Base-by-base conservation (phyloP, 2,888 invertebrate species). In the Drosophila austrosaltans region DNA sequence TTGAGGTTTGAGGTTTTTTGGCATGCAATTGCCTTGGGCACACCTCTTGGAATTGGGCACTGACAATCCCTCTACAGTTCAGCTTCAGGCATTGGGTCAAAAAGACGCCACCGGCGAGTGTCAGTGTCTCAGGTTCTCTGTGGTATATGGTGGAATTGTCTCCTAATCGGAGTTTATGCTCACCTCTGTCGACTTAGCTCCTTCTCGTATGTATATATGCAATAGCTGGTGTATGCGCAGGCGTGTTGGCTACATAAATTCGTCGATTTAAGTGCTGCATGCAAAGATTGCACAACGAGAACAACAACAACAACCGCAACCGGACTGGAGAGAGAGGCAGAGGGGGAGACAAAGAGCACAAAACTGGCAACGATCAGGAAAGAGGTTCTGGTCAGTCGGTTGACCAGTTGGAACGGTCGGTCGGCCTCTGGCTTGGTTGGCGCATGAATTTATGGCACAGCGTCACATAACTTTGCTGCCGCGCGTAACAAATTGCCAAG, bases 401-500 rank as follows among this genome's bases (percentile, higher is more conserved):
- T 39, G 39, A 10, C 39, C 39, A 12, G 39, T 39, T 39, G 39
- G 39, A 5, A 3, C 69, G 56, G 63, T 64, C 59, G 48, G 64
- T 53, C 69, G 53, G 28, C 53, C 59, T 58, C 30, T 61, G 63
- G 76, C 69, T 81, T 75, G 84, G 81, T 82, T 82, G 79, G 77
- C 65, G 73, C 79, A 77, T 87, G 81, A 91, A 91, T 91, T 91
- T 91, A 91, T 91, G 90, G 90, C 83, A 77, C 80, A 83, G 87
- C 89, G 91, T 91, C 91, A 90, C 91, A 91, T 91, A 91, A 91
- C 90, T 91, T 90, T 90, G 86, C 85, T 79, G 91, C 87, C 87
- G 90, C 82, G 88, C 91, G 91, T 91, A 90, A 90, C 91, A 91
- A 91, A 91, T 91, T 90, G 90, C 89, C 84, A 90, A 88, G 90